Percentiles rank a stretch among this genome's conserved stretches.
These are phyloP conservation scores for Arvicanthis niloticus DNA, from an alignment of 2,113 vertebrate genomes.

Conservation along the genomic window DNA sequence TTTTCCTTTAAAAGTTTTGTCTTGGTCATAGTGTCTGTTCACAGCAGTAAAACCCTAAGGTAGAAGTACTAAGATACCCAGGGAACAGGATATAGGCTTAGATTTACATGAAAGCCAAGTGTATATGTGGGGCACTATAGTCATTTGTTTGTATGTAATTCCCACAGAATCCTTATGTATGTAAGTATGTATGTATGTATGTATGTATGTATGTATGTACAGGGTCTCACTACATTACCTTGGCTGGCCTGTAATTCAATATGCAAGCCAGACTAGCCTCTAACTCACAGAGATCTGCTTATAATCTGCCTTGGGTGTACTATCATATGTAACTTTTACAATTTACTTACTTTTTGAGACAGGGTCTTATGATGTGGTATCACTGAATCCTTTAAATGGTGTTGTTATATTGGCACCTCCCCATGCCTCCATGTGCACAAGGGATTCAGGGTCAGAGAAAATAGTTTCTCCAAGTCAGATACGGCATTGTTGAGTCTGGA, in stretches of 20 bases:
- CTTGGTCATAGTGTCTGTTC: no score
- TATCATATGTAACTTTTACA: background rate
- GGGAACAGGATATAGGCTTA: background rate
- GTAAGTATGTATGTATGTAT: background rate
- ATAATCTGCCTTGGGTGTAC: background rate
- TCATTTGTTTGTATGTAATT: background rate
- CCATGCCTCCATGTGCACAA: background rate
- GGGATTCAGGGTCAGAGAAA: background rate
- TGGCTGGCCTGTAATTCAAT: background rate
- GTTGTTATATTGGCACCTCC: background rate
- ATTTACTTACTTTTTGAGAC: background rate
- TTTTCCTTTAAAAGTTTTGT: no score
- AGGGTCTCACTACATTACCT: background rate
- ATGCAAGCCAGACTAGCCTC: background rate
- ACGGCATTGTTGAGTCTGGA: background rate
- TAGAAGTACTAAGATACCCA: background rate
- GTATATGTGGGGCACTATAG: rapidly evolving
- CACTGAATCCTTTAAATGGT: background rate
- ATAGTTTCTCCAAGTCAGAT: background rate
- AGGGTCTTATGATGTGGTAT: background rate
- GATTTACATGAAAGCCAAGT: rapidly evolving
- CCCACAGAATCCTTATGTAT: no score
- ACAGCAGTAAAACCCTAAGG: no score
- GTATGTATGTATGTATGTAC: background rate
- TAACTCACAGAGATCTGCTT: background rate